phyloP scores from a whole-genome alignment of 2,888 invertebrate genomes.

The Molorchus minor region DNA sequence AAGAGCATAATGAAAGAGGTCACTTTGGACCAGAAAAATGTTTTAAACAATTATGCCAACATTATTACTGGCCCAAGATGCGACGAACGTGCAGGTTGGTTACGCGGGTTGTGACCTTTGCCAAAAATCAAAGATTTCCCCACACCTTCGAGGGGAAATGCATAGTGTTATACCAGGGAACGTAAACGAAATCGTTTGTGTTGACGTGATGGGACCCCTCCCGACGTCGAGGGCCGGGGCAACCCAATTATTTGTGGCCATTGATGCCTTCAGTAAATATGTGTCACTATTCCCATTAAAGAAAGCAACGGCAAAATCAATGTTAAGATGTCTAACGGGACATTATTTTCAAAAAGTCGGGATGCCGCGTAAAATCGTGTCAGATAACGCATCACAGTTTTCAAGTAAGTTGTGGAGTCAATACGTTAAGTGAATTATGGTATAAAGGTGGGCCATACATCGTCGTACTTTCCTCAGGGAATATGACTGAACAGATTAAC shows the following conservation, averaged over 20 bases:
- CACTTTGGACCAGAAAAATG: conserved; percentile 27
- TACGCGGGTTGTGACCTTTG: conserved; percentile 14
- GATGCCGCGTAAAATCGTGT: not conserved
- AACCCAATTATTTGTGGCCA: conserved; percentile 9
- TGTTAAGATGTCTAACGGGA: conserved; percentile 1
- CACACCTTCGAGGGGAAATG: conserved; percentile 3
- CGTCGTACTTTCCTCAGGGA: conserved; percentile 21
- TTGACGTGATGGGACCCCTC: conserved; percentile 26
- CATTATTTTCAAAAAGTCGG: not conserved
- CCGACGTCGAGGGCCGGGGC: conserved; percentile 8
- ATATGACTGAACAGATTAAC: conserved; percentile 10
- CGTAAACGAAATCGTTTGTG: conserved; percentile 4
- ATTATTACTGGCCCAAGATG: conserved; percentile 22
- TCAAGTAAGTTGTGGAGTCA: not conserved
- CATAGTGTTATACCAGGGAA: not conserved
- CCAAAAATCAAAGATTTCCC: conserved; percentile 17
- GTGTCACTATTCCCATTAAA: conserved; percentile 6
- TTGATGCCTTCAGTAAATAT: conserved; percentile 27
- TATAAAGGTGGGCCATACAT: conserved; percentile 1
- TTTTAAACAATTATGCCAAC: not conserved
- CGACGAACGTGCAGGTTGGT: not conserved
- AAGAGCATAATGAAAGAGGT: conserved; percentile 17
- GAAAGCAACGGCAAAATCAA: conserved; percentile 1
- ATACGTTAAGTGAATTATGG: not conserved
- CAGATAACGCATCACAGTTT: not conserved